These are phyloP conservation scores for Eptatretus burgeri DNA, from an alignment of 2,113 vertebrate genomes.

Conservation along the genomic window DNA sequence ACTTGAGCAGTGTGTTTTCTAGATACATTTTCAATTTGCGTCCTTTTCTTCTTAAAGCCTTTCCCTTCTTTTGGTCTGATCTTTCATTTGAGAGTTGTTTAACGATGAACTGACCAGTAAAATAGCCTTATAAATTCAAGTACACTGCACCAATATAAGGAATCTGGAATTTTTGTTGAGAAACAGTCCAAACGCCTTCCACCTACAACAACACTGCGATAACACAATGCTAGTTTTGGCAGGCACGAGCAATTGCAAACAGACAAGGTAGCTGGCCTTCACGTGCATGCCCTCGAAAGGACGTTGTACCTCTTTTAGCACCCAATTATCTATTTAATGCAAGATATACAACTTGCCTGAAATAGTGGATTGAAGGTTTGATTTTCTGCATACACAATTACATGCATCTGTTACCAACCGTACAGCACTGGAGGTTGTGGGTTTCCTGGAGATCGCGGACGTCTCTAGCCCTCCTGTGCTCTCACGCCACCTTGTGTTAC, in stretches of 20 bases:
- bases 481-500: conserved; percentile 73
- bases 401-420: neutral
- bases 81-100: too few species aligned
- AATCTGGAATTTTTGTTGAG: too few species aligned
- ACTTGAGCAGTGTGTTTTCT: too few species aligned
- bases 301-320: neutral
- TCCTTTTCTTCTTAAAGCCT: too few species aligned
- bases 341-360: neutral
- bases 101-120: too few species aligned
- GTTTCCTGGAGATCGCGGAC: conserved; percentile 87
- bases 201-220: neutral
- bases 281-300: neutral
- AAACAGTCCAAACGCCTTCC: too few species aligned
- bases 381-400: neutral
- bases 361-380: neutral
- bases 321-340: neutral
- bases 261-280: neutral
- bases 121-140: too few species aligned
- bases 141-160: too few species aligned
- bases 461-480: conserved; percentile 84
- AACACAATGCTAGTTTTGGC: too few species aligned
- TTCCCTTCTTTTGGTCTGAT: too few species aligned
- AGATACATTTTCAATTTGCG: too few species aligned
- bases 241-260: neutral
- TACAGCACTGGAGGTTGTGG: conserved; percentile 71